Evolutionary conservation across 2,797 vertebrate genomes (phyloP).

Genomic region (Crocodylus rhombifer): DNA sequence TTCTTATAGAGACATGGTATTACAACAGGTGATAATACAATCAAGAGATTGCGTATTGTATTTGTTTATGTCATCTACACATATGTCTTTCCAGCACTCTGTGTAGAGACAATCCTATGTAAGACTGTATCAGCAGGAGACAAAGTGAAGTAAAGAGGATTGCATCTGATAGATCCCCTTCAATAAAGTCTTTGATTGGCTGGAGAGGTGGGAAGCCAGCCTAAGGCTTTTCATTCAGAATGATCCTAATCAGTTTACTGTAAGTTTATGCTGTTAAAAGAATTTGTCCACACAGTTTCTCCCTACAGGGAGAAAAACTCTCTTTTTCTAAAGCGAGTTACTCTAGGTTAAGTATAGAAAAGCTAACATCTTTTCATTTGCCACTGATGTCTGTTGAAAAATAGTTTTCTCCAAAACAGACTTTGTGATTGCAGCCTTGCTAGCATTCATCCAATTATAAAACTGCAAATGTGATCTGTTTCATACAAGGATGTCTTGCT

Average conservation of each 20-base stretch:
- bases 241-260: conserved; percentile 3
- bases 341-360: neutral
- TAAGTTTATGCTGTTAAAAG: conserved; percentile 41
- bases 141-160: conserved; percentile 50
- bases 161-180: conserved; percentile 53
- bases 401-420: neutral
- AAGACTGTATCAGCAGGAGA: conserved; percentile 50
- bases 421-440: neutral
- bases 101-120: conserved; percentile 51
- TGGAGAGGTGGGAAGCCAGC: conserved; percentile 37
- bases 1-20: conserved; percentile 13
- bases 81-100: conserved; percentile 56
- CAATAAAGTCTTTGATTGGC: conserved; percentile 67
- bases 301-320: neutral
- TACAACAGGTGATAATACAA: conserved; percentile 12
- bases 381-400: rapidly evolving
- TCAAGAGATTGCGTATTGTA: neutral
- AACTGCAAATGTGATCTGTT: neutral
- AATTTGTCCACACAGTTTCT: conserved; percentile 17
- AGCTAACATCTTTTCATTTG: neutral
- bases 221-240: conserved; percentile 45
- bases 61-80: conserved; percentile 53
- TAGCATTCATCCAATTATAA: neutral
- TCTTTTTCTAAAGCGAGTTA: neutral
- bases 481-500: neutral